A percentile compares a stretch with the other conserved stretches of the same genome.
Evolutionary conservation across 2,888 invertebrate species (phyloP).

Genomic region (Orthosia cruda): DNA sequence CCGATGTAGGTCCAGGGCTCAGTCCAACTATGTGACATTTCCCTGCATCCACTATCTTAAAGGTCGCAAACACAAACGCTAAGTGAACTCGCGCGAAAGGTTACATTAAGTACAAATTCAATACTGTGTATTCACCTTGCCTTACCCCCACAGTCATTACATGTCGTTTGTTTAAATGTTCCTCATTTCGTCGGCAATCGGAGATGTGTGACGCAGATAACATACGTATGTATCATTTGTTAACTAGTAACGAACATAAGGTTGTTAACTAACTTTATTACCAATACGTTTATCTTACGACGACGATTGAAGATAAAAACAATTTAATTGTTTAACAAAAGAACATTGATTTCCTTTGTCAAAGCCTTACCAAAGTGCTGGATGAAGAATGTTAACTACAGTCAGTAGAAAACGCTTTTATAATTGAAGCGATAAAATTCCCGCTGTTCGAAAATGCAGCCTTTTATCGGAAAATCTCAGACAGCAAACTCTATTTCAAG

Average conservation of each 20-base stretch:
- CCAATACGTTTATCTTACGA: constrained; percentile 56
- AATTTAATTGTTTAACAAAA: constrained; percentile 47
- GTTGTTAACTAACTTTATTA: constrained; percentile 69
- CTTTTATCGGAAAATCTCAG: constrained; percentile 58
- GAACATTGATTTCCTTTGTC: constrained; percentile 40
- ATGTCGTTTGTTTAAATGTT: constrained; percentile 74
- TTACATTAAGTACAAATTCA: constrained; percentile 88
- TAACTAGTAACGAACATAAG: constrained; percentile 56
- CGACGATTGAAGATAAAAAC: constrained; percentile 53
- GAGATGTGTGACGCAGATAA: constrained; percentile 70
- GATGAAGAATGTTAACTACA: constrained; percentile 40
- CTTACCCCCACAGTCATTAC: constrained; percentile 71
- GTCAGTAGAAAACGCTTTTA: constrained; percentile 48
- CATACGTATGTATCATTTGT: constrained; percentile 63
- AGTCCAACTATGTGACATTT: constrained; percentile 91
- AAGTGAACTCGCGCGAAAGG: constrained; percentile 82
- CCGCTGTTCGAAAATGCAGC: constrained; percentile 48
- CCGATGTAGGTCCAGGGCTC: constrained; percentile 84
- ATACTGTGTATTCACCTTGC: constrained; percentile 77
- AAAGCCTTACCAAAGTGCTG: constrained; percentile 16
- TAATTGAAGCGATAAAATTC: constrained; percentile 62
- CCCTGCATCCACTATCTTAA: constrained; percentile 88
- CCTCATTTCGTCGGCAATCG: constrained; percentile 69
- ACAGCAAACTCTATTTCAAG: constrained; percentile 56
- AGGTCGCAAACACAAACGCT: constrained; percentile 86